Evolutionary conservation across 2,113 vertebrate species (phyloP).

Genomic region (Crypturellus undulatus): DNA sequence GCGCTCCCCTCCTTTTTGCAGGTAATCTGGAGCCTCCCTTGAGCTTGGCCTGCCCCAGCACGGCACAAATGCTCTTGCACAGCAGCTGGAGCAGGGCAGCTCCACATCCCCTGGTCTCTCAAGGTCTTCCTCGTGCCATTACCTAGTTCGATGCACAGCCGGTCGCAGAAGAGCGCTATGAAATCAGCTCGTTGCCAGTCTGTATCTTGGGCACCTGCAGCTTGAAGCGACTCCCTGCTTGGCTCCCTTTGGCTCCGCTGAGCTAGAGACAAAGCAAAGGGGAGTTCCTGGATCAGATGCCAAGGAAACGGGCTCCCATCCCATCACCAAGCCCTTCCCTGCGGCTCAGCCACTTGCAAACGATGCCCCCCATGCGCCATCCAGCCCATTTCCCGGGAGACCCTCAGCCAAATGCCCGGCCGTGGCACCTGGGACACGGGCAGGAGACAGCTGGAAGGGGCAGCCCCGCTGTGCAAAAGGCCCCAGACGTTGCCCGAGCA

Average conservation of each 20-base stretch:
- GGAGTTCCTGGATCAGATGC: background rate
- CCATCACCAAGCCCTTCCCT: background rate
- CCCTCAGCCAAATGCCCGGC: background rate
- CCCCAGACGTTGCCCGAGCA: background rate
- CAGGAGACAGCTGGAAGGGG: background rate
- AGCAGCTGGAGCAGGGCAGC: background rate
- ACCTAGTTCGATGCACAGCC: background rate
- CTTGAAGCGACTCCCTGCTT: background rate
- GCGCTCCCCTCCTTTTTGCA: accelerated
- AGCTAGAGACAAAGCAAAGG: background rate
- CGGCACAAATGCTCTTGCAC: background rate
- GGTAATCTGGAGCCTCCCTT: background rate
- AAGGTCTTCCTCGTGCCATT: background rate
- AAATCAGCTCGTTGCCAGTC: background rate
- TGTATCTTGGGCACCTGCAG: background rate
- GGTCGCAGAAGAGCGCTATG: background rate
- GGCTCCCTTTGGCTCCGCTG: background rate
- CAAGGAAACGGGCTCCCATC: constrained; percentile 42
- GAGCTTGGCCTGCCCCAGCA: background rate
- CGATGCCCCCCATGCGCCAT: constrained; percentile 27
- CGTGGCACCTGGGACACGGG: background rate
- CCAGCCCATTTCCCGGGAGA: background rate
- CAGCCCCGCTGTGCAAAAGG: background rate
- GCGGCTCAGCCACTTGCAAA: constrained; percentile 26
- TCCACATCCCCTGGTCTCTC: background rate